Evolutionary conservation across 2,888 invertebrate species (phyloP).

Genomic region (Stictocephala bisonia): DNA sequence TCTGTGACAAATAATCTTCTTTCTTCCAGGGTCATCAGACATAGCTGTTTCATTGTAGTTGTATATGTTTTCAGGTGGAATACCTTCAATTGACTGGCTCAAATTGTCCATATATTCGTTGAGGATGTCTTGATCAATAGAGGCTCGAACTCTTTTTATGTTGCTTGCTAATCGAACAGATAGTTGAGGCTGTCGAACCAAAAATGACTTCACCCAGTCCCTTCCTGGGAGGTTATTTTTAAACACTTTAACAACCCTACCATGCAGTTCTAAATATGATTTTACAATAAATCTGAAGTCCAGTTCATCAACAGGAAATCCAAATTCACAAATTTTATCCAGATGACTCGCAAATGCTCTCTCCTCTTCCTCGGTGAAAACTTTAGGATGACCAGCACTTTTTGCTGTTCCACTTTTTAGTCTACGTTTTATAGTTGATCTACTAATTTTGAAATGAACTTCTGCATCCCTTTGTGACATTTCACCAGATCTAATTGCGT

Average conservation of each 20-base stretch:
- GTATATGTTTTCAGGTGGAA: constrained; percentile 58
- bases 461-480: no score
- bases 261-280: neutral
- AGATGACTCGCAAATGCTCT: constrained; percentile 14
- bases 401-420: no score
- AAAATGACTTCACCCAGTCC: neutral
- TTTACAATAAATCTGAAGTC: constrained; percentile 1
- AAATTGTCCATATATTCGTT: neutral
- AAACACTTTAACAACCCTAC: constrained; percentile 29
- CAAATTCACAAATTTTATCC: constrained; percentile 18
- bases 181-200: neutral
- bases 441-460: no score
- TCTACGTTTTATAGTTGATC: no score
- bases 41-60: constrained; percentile 62
- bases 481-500: no score
- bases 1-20: constrained; percentile 56
- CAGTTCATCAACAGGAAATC: constrained; percentile 22
- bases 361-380: constrained; percentile 24
- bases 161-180: neutral
- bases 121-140: neutral
- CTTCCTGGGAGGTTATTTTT: neutral
- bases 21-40: constrained; percentile 61
- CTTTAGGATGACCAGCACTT: no score
- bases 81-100: no score
- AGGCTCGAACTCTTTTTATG: neutral